A percentile compares a stretch with the other conserved stretches of the same genome.
Conservation (phyloP, 2,888 invertebrate genomes). For the Beris morrisii region DNA sequence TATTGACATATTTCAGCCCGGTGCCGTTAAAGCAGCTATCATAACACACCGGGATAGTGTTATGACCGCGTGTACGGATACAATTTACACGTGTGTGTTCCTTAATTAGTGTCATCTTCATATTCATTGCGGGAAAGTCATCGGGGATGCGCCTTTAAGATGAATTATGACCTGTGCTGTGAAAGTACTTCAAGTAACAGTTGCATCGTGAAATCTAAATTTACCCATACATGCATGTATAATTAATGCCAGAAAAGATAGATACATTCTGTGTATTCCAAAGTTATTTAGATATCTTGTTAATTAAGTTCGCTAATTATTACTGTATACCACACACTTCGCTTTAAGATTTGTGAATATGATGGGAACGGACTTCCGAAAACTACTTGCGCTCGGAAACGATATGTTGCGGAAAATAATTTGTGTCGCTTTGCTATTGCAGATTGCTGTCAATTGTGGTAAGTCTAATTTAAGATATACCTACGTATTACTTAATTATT, state of each 20-base stretch:
- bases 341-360: not conserved
- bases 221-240: conserved; percentile 1
- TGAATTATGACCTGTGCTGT: conserved; percentile 14
- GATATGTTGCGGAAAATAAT: conserved; percentile 5
- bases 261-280: too few relatives aligned
- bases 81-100: conserved; percentile 6
- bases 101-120: conserved; percentile 7
- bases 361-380: conserved; percentile 5
- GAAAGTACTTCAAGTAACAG: not conserved
- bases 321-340: not conserved
- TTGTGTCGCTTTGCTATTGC: conserved; percentile 1
- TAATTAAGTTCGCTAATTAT: conserved; percentile 27
- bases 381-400: conserved; percentile 9
- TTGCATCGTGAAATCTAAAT: not conserved
- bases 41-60: conserved; percentile 1
- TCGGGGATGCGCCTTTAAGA: not conserved
- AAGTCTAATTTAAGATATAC: not conserved
- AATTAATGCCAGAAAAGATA: conserved; percentile 10
- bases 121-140: not conserved
- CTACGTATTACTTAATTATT: too few relatives aligned
- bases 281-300: conserved; percentile 13
- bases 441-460: conserved; percentile 26
- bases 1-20: conserved; percentile 19
- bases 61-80: conserved; percentile 7
- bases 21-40: not conserved